Evolutionary conservation across 2,888 invertebrate species (phyloP).

Genomic region (Dasysyrphus albostriatus): DNA sequence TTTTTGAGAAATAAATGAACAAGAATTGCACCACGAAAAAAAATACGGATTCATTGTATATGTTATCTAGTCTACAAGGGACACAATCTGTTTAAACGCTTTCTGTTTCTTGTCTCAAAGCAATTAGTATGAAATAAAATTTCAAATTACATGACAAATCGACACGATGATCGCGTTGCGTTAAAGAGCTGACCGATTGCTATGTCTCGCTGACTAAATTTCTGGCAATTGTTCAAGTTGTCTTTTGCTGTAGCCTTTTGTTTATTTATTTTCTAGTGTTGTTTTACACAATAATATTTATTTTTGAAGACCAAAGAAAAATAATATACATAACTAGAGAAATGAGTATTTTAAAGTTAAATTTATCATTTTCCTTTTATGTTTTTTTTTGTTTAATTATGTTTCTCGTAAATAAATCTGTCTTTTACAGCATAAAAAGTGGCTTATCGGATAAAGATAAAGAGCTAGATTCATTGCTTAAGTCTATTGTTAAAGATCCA

Average conservation of each 20-base stretch:
- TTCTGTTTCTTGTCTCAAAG: constrained; percentile 11
- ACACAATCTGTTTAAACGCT: constrained; percentile 41
- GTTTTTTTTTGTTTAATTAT: constrained; percentile 49
- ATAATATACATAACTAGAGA: background rate
- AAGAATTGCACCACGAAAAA: background rate
- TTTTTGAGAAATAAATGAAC: background rate
- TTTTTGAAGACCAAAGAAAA: background rate
- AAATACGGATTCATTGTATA: background rate
- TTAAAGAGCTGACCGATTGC: constrained; percentile 60
- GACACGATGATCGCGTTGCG: constrained; percentile 45
- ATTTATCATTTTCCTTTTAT: constrained; percentile 26
- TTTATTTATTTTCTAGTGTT: constrained; percentile 11
- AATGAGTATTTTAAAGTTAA: background rate
- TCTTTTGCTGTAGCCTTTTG: constrained; percentile 15
- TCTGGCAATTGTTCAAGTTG: constrained; percentile 69
- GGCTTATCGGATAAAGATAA: constrained; percentile 85
- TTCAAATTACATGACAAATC: constrained; percentile 64
- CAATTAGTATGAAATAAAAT: constrained; percentile 35
- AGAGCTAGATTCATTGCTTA: constrained; percentile 90
- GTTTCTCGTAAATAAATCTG: constrained; percentile 64
- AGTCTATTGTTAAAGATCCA: constrained; percentile 90
- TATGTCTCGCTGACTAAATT: constrained; percentile 41
- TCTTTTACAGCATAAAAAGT: constrained; percentile 83
- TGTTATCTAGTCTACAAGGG: constrained; percentile 8
- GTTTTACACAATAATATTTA: constrained; percentile 45